A percentile compares a stretch with the other conserved stretches of the same genome.
Conservation (phyloP, 2,797 vertebrate species). For the Loris lydekkerianus region DNA sequence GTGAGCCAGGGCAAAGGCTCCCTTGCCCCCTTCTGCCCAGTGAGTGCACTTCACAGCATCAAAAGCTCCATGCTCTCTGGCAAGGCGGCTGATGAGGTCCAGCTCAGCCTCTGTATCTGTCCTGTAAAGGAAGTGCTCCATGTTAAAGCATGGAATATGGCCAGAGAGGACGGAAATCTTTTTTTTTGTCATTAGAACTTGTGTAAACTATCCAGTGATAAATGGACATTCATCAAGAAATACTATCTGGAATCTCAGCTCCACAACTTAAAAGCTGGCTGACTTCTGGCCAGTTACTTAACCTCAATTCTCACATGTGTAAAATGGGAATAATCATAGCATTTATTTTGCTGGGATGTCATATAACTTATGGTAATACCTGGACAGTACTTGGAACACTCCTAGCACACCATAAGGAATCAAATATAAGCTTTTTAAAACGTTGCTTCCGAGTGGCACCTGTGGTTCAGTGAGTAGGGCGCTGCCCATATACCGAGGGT, state of each 20-base stretch:
- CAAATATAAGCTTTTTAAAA: conserved; percentile 1
- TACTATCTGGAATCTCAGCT: background rate
- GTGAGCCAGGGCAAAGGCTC: conserved; percentile 92
- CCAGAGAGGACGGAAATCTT: background rate
- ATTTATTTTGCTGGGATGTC: background rate
- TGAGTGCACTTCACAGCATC: conserved; percentile 95
- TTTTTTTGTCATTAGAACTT: background rate
- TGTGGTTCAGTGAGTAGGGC: no score
- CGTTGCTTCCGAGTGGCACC: background rate
- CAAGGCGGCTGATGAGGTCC: conserved; percentile 92
- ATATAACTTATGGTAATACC: background rate
- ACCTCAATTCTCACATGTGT: background rate
- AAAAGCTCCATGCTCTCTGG: conserved; percentile 95
- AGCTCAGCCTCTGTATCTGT: conserved; percentile 95
- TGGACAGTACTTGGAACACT: conserved; percentile 40
- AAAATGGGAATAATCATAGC: background rate
- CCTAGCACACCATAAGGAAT: background rate
- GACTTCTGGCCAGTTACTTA: background rate
- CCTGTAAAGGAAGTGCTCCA: conserved; percentile 86
- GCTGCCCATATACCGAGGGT: no score
- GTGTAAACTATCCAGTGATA: background rate
- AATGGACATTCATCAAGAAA: background rate
- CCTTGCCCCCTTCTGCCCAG: conserved; percentile 97
- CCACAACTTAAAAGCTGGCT: no score
- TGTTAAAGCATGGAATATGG: background rate